A percentile compares a stretch with the other conserved stretches of the same genome.
Evolutionary conservation across 1,140 invertebrate genomes (phyloP).

Genomic region (Drosophila ananassae): DNA sequence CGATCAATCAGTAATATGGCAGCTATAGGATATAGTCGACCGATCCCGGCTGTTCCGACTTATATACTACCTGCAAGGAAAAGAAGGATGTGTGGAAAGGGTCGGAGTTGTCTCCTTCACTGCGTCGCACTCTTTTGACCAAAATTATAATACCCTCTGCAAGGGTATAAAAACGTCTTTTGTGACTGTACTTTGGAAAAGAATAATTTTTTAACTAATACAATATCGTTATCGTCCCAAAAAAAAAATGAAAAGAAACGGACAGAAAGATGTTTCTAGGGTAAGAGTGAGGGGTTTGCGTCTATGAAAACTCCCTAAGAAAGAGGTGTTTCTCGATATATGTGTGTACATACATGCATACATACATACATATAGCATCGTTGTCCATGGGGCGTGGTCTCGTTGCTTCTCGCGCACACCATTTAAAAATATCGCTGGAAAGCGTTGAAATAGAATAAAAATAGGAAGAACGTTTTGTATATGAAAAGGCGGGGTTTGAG

Average conservation of each 20-base stretch:
- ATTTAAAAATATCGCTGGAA: neutral
- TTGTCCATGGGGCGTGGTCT: neutral
- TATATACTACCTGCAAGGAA: no score
- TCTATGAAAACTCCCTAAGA: neutral
- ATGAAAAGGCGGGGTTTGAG: slow-evolving; percentile 2
- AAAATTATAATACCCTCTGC: no score
- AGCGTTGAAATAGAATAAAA: slow-evolving; percentile 2
- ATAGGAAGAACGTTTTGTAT: neutral
- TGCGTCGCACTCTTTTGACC: no score
- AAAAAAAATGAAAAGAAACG: neutral
- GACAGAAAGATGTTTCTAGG: neutral
- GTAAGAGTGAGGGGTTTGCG: no score
- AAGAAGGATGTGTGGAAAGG: no score
- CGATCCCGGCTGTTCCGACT: no score
- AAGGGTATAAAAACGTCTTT: no score
- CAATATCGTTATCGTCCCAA: neutral
- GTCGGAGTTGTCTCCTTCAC: no score
- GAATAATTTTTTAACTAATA: no score
- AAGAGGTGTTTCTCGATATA: neutral
- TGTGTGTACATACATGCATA: neutral
- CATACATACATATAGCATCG: neutral
- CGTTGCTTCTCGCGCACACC: slow-evolving; percentile 1
- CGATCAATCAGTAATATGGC: no score
- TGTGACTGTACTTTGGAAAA: no score
- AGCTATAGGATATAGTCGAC: no score